A percentile compares a stretch with the other conserved stretches of the same genome.
phyloP scores from a whole-genome alignment of 1,140 invertebrate species.

The Dendrolimus punctatus region DNA sequence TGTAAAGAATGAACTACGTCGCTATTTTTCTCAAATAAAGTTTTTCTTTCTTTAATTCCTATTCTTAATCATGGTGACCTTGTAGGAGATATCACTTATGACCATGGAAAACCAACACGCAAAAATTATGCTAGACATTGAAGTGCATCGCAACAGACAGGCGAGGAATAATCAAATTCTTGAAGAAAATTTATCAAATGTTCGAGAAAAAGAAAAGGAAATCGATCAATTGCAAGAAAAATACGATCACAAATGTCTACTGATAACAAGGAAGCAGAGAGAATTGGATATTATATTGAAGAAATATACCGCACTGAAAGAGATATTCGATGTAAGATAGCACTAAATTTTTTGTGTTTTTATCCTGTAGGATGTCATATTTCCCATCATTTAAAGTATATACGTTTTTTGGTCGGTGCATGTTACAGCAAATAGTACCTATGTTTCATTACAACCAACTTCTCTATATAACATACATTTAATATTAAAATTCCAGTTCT shows the following conservation, averaged over 20 bases:
- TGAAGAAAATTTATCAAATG: slow-evolving; percentile 54
- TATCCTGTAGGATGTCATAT: no score
- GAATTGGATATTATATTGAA: slow-evolving; percentile 71
- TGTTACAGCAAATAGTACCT: no score
- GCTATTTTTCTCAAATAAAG: no score
- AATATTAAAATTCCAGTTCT: no score
- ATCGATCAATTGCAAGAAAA: slow-evolving; percentile 69
- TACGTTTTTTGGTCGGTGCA: no score
- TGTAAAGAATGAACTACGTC: no score
- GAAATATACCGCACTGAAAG: slow-evolving; percentile 72
- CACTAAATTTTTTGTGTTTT: background rate
- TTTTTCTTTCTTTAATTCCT: no score
- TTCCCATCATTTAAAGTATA: no score
- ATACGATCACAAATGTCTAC: slow-evolving; percentile 59
- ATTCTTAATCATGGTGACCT: background rate
- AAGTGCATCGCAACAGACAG: slow-evolving; percentile 68
- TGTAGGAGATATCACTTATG: slow-evolving; percentile 74
- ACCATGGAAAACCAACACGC: slow-evolving; percentile 77
- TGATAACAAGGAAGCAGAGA: slow-evolving; percentile 70
- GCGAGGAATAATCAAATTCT: slow-evolving; percentile 52
- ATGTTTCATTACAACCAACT: no score
- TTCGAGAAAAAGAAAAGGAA: slow-evolving; percentile 49
- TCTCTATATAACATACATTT: no score
- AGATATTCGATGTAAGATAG: slow-evolving; percentile 58
- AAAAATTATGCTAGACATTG: slow-evolving; percentile 74